Evolutionary conservation across 2,113 vertebrate species (phyloP).

Genomic region (Galbula dea): DNA sequence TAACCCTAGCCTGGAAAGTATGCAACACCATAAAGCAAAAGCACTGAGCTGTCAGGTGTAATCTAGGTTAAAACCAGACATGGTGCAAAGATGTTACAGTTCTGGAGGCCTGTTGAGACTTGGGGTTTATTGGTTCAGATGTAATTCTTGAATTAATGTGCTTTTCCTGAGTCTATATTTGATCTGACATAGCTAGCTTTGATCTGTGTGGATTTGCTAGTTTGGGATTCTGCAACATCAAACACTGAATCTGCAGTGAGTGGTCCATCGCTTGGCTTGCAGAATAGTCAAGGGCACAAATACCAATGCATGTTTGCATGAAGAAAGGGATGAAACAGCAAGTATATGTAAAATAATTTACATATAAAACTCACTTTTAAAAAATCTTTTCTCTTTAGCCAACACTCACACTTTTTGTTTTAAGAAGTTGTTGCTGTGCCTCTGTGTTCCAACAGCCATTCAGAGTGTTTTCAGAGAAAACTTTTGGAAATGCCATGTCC

Average conservation of each 20-base stretch:
- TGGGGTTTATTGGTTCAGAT: constrained; percentile 32
- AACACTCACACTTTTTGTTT: background rate
- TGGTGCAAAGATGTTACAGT: background rate
- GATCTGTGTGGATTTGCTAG: background rate
- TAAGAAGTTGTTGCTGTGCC: background rate
- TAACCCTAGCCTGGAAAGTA: background rate
- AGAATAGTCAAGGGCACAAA: background rate
- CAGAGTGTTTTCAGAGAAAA: background rate
- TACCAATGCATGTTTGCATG: background rate
- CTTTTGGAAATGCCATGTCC: background rate
- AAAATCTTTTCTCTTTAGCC: background rate
- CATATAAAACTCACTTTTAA: background rate
- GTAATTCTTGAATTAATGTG: background rate
- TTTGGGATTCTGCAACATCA: background rate
- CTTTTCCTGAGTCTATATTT: background rate
- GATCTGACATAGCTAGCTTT: background rate
- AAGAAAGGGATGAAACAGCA: background rate
- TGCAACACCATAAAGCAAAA: background rate
- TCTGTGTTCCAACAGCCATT: background rate
- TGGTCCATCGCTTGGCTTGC: background rate
- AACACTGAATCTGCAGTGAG: background rate
- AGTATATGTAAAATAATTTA: background rate
- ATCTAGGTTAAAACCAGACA: background rate
- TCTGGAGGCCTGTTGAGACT: background rate
- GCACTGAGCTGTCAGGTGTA: background rate